Evolutionary conservation across 2,888 invertebrate species (phyloP).

Genomic region (Lacanobia oleracea): DNA sequence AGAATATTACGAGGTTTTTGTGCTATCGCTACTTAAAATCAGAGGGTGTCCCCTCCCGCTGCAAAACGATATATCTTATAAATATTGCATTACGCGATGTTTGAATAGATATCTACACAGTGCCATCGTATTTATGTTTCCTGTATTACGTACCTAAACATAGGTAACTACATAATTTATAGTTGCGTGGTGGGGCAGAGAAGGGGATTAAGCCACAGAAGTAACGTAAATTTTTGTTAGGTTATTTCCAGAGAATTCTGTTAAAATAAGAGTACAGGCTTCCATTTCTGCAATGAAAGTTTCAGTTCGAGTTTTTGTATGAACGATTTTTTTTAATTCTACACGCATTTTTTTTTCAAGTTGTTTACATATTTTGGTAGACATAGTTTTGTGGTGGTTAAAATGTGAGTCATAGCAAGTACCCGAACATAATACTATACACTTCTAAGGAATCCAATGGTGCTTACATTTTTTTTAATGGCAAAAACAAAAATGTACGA

Average conservation of each 20-base stretch:
- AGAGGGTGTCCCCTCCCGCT: slow-evolving; percentile 16
- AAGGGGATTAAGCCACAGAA: slow-evolving; percentile 1
- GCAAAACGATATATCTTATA: slow-evolving; percentile 40
- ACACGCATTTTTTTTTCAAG: too few relatives aligned
- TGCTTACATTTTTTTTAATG: too few relatives aligned
- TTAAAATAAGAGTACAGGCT: neutral
- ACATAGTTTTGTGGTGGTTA: too few relatives aligned
- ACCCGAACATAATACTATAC: too few relatives aligned
- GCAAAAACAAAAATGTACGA: too few relatives aligned
- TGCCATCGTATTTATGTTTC: slow-evolving; percentile 21
- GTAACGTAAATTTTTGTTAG: slow-evolving; percentile 2
- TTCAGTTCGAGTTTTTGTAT: too few relatives aligned
- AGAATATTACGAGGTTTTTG: neutral
- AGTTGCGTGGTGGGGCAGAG: neutral
- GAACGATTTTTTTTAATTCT: too few relatives aligned
- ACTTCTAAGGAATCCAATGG: too few relatives aligned
- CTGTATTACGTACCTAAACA: neutral
- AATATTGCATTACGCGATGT: slow-evolving; percentile 51
- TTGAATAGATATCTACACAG: slow-evolving; percentile 9
- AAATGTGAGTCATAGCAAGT: too few relatives aligned
- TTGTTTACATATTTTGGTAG: too few relatives aligned
- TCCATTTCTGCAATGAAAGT: neutral
- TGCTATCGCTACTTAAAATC: slow-evolving; percentile 33
- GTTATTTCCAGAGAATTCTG: neutral
- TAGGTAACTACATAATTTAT: slow-evolving; percentile 10